Evolutionary conservation across 2,113 vertebrate genomes (phyloP).

Genomic region (Mohoua ochrocephala): DNA sequence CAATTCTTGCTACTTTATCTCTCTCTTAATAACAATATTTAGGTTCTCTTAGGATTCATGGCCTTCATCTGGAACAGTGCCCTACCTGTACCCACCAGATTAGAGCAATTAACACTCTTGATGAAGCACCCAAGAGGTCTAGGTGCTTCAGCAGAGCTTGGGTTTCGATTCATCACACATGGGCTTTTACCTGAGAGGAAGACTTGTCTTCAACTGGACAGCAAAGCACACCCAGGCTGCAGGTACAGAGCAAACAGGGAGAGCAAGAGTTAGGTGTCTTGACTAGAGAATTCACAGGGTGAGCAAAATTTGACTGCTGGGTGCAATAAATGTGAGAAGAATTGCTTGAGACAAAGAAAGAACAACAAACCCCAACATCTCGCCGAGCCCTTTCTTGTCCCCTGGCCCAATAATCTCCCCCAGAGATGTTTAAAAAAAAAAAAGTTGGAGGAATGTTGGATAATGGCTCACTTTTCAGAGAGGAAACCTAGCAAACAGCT

Average conservation of each 20-base stretch:
- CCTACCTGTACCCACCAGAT: not conserved
- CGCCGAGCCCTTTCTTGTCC: not conserved
- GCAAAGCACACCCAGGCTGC: not conserved
- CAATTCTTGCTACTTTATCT: constrained; percentile 13
- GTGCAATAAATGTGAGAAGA: not conserved
- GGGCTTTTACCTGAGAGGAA: not conserved
- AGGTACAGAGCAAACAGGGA: not conserved
- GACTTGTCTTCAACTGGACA: not conserved
- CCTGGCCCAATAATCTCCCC: not conserved
- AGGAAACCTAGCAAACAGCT: not conserved
- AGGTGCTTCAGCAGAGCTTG: not conserved
- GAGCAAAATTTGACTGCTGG: not conserved
- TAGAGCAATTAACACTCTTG: not conserved
- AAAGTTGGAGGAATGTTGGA: not conserved
- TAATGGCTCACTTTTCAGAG: not conserved
- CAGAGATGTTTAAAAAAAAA: not conserved
- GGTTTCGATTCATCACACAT: not conserved
- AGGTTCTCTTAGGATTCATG: not conserved
- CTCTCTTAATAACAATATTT: not conserved
- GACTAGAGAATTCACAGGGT: not conserved
- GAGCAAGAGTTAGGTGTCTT: not conserved
- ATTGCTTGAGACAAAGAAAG: not conserved
- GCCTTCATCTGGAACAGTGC: not conserved
- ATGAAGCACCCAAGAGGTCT: not conserved
- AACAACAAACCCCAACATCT: not conserved